These are phyloP conservation scores for Myodes glareolus DNA, from an alignment of 2,113 vertebrate genomes.

Conservation along the genomic window DNA sequence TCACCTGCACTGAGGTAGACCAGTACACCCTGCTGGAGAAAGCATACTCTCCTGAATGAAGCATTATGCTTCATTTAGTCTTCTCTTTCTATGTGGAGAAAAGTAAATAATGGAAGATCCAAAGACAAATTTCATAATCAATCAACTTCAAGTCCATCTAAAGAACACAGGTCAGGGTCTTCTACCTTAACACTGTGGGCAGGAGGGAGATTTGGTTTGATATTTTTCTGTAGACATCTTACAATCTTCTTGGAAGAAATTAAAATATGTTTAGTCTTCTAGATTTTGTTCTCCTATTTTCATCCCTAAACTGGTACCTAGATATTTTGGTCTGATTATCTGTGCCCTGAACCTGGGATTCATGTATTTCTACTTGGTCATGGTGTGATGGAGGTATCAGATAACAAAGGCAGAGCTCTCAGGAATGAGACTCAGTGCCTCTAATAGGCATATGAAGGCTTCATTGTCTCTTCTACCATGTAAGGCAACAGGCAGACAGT, in stretches of 20 bases:
- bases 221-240: background rate
- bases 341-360: background rate
- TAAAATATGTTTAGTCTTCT: background rate
- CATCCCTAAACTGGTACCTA: background rate
- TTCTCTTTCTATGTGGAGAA: background rate
- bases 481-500: background rate
- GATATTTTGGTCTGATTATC: background rate
- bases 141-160: background rate
- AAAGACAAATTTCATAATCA: background rate
- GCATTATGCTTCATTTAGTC: background rate
- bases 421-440: background rate
- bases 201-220: background rate
- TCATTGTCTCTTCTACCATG: background rate
- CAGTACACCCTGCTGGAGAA: background rate
- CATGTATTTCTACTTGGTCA: background rate
- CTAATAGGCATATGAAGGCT: background rate
- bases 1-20: background rate
- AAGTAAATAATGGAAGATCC: background rate
- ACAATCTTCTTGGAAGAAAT: background rate
- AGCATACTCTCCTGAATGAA: background rate
- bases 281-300: background rate
- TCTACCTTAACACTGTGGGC: background rate
- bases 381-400: background rate
- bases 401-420: background rate
- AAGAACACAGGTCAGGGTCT: background rate